A percentile compares a stretch with the other conserved stretches of the same genome.
Conservation (phyloP, 2,888 invertebrate genomes). For the Oligia latruncula region DNA sequence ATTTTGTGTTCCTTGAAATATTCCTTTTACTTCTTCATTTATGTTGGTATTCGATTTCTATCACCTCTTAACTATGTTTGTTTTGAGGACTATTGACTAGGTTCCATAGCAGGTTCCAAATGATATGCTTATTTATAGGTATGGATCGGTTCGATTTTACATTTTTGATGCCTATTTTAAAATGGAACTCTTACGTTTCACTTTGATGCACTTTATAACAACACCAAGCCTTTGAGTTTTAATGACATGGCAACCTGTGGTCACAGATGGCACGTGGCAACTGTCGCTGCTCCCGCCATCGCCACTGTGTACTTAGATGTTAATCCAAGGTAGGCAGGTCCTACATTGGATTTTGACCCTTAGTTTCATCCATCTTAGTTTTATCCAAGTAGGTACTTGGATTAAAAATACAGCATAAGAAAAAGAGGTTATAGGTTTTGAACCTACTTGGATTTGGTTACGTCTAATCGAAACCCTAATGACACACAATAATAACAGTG, state of each 20-base stretch:
- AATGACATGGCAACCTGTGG: background rate
- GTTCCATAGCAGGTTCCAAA: background rate
- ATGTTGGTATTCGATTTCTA: background rate
- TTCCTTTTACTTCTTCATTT: background rate
- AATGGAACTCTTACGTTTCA: background rate
- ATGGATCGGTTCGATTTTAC: background rate
- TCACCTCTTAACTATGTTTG: background rate
- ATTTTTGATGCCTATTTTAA: background rate
- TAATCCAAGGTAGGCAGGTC: too few species aligned
- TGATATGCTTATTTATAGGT: background rate
- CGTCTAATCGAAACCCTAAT: background rate
- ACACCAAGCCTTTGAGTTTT: slow-evolving; percentile 1
- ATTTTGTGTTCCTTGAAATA: background rate
- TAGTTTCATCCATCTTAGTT: too few species aligned
- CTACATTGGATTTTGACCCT: too few species aligned
- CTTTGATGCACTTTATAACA: background rate
- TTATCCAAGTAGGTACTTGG: too few species aligned
- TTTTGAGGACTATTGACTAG: background rate
- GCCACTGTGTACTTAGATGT: background rate
- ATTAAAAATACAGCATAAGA: background rate
- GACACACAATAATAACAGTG: background rate
- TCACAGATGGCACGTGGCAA: slow-evolving; percentile 24
- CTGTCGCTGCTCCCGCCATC: slow-evolving; percentile 13
- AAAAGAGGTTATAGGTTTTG: background rate
- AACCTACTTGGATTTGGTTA: background rate